Evolutionary conservation across 1,140 invertebrate genomes (phyloP).

Genomic region (Drosophila seguyi): DNA sequence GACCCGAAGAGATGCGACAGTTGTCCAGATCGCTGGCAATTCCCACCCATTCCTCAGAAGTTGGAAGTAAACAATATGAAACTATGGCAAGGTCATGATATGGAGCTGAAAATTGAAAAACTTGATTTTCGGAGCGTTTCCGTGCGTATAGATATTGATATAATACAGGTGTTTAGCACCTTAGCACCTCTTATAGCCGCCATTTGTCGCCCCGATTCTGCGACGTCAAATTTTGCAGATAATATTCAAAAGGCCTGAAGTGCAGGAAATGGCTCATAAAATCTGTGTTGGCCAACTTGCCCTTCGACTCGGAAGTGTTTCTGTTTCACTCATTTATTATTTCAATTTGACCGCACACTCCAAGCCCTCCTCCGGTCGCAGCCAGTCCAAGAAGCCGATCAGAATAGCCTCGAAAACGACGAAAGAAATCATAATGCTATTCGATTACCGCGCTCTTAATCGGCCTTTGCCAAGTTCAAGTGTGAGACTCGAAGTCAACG

Average conservation of each 20-base stretch:
- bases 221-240: slow-evolving; percentile 58
- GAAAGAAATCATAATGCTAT: slow-evolving; percentile 40
- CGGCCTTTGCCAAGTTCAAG: slow-evolving; percentile 48
- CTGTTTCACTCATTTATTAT: slow-evolving; percentile 48
- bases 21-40: slow-evolving; percentile 24
- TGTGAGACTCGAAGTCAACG: slow-evolving; percentile 45
- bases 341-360: slow-evolving; percentile 44
- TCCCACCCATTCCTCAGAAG: slow-evolving; percentile 22
- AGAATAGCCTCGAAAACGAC: slow-evolving; percentile 66
- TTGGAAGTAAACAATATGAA: slow-evolving; percentile 19
- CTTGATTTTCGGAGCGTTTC: slow-evolving; percentile 48
- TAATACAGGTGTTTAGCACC: slow-evolving; percentile 53
- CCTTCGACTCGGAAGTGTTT: slow-evolving; percentile 66
- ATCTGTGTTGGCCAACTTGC: slow-evolving; percentile 61
- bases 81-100: slow-evolving; percentile 42
- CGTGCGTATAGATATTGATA: background rate
- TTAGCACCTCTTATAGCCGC: no score
- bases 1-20: slow-evolving; percentile 54
- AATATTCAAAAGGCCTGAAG: slow-evolving; percentile 33
- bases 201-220: slow-evolving; percentile 52
- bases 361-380: no score
- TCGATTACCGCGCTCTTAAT: slow-evolving; percentile 47
- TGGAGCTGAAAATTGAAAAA: slow-evolving; percentile 46
- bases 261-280: slow-evolving; percentile 71
- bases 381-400: slow-evolving; percentile 60